Percentiles rank a stretch among this genome's conserved stretches.
Conservation (phyloP, 1,140 invertebrate species). For the Plutomurus gul region DNA sequence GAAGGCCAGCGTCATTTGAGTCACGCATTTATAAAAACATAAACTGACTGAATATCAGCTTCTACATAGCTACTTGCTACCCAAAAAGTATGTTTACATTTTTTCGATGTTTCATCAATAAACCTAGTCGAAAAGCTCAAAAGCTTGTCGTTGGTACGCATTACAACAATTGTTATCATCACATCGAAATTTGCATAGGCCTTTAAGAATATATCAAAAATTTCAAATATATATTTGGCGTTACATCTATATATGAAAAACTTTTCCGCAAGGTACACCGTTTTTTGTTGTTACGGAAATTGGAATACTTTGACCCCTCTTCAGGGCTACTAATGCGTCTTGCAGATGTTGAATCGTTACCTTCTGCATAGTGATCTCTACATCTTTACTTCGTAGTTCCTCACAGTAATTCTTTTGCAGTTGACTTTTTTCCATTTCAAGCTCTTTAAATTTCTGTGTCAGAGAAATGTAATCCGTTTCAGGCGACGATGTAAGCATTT, state of each 20-base stretch:
- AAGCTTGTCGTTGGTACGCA: neutral
- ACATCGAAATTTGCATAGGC: conserved; percentile 1
- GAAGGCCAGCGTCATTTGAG: neutral
- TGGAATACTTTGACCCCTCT: conserved; percentile 42
- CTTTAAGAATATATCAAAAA: neutral
- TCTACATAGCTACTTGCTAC: neutral
- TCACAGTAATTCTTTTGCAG: neutral
- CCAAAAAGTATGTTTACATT: neutral
- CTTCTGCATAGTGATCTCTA: conserved; percentile 51
- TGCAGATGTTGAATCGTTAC: conserved; percentile 50
- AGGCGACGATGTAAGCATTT: neutral
- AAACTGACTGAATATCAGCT: neutral
- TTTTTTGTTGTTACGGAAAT: neutral
- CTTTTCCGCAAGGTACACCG: neutral
- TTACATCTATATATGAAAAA: neutral
- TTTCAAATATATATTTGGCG: neutral
- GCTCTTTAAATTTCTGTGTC: neutral
- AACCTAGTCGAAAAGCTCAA: neutral
- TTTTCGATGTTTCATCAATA: neutral
- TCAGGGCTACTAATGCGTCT: conserved; percentile 41
- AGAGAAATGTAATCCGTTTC: neutral
- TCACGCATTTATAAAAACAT: neutral
- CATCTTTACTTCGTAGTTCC: conserved; percentile 38
- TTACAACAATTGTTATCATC: neutral
- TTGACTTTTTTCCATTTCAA: neutral